Conservation (phyloP, 1,140 invertebrate species). For the Macrosteles quadrilineatus region DNA sequence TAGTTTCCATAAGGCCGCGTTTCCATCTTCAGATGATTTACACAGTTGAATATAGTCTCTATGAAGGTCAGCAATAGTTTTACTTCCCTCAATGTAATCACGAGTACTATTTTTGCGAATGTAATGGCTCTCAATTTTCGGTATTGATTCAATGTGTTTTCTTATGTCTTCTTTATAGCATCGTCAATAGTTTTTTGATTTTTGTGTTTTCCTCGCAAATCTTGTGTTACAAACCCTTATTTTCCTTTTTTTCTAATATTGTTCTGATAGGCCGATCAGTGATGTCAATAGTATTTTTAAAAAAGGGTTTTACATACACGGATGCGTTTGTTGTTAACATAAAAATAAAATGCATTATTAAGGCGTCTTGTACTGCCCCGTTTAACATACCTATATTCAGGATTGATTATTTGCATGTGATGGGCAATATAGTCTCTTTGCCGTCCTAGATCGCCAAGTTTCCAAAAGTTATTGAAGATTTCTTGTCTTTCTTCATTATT, state of each 20-base stretch:
- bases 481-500: neutral
- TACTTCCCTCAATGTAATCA: slow-evolving; percentile 46
- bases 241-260: neutral
- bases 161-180: slow-evolving; percentile 43
- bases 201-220: neutral
- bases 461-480: neutral
- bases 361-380: neutral
- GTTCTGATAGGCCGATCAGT: neutral
- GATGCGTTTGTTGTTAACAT: neutral
- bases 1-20: too few species aligned
- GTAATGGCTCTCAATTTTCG: slow-evolving; percentile 47
- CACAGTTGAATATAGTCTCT: slow-evolving; percentile 43
- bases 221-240: neutral
- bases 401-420: neutral
- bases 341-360: neutral
- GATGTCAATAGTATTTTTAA: too few species aligned
- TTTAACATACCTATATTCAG: neutral
- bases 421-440: neutral
- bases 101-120: slow-evolving; percentile 42
- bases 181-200: slow-evolving; percentile 43
- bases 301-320: neutral
- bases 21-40: slow-evolving; percentile 24
- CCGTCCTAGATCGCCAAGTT: neutral
- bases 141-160: slow-evolving; percentile 47
- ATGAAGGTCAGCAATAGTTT: slow-evolving; percentile 45